Evolutionary conservation across 2,888 invertebrate species (phyloP).

Genomic region (Macrophya annulata): DNA sequence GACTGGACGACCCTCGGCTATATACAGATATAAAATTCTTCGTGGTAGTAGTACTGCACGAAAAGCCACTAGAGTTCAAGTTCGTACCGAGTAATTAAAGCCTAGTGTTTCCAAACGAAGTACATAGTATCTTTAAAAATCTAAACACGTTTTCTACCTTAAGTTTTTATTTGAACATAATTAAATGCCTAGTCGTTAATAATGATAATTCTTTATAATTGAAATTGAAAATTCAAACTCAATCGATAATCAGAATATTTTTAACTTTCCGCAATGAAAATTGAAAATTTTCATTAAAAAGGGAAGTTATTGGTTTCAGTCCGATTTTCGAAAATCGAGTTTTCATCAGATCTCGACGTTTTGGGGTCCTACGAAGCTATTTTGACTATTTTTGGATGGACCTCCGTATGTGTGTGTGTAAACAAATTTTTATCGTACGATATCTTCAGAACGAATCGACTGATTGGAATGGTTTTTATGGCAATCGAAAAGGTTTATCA

Average conservation of each 20-base stretch:
- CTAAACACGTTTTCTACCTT: neutral
- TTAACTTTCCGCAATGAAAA: no score
- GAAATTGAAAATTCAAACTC: neutral
- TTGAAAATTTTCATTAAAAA: no score
- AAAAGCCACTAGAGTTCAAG: constrained; percentile 29
- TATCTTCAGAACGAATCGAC: no score
- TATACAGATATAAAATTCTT: neutral
- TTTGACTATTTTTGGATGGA: no score
- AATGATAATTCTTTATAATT: neutral
- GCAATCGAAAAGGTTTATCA: no score
- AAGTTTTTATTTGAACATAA: neutral
- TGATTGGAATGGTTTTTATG: no score
- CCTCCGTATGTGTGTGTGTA: no score
- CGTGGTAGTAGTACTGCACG: neutral
- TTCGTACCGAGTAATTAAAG: constrained; percentile 16
- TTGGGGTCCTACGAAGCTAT: no score
- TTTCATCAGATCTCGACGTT: no score
- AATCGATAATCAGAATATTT: neutral
- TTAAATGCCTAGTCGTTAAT: neutral
- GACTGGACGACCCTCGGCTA: neutral
- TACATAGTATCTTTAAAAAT: neutral
- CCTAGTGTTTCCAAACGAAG: constrained; percentile 10
- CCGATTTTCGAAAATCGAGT: no score
- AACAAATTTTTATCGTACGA: no score
- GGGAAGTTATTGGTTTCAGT: no score